A percentile compares a stretch with the other conserved stretches of the same genome.
phyloP scores from a whole-genome alignment of 2,797 vertebrate genomes.

The Cyprinella venusta region DNA sequence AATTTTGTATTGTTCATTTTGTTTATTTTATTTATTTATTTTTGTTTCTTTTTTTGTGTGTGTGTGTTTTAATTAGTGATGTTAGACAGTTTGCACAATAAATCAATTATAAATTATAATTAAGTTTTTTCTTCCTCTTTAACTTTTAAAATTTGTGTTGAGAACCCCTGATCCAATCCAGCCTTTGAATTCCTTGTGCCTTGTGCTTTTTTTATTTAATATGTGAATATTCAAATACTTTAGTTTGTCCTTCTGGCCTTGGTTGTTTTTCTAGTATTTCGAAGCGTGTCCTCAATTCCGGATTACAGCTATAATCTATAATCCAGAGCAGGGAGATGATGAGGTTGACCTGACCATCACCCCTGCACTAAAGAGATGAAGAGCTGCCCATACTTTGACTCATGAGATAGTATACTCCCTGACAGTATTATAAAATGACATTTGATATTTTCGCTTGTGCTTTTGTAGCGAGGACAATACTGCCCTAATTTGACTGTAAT shows the following conservation, averaged over 20 bases:
- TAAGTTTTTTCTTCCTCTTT: background rate
- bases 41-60: fast-evolving
- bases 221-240: background rate
- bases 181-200: background rate
- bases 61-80: too few relatives aligned
- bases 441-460: slow-evolving; percentile 43
- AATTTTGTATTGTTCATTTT: background rate
- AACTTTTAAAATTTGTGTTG: background rate
- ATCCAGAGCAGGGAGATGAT: slow-evolving; percentile 70
- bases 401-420: background rate
- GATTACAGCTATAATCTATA: slow-evolving; percentile 80
- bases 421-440: slow-evolving; percentile 27
- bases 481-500: slow-evolving; percentile 42
- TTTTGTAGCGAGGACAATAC: slow-evolving; percentile 16
- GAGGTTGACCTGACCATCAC: slow-evolving; percentile 43
- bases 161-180: background rate
- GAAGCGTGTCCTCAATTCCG: slow-evolving; percentile 77
- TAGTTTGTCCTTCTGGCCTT: slow-evolving; percentile 25
- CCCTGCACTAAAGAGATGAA: slow-evolving; percentile 44
- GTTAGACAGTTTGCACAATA: background rate
- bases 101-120: background rate
- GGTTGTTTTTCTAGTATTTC: slow-evolving; percentile 39
- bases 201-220: slow-evolving; percentile 5
- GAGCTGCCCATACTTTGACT: slow-evolving; percentile 38
- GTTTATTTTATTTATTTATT: background rate